Base-by-base conservation (phyloP, 2,113 vertebrate genomes). In the Oreochromis aureus region DNA sequence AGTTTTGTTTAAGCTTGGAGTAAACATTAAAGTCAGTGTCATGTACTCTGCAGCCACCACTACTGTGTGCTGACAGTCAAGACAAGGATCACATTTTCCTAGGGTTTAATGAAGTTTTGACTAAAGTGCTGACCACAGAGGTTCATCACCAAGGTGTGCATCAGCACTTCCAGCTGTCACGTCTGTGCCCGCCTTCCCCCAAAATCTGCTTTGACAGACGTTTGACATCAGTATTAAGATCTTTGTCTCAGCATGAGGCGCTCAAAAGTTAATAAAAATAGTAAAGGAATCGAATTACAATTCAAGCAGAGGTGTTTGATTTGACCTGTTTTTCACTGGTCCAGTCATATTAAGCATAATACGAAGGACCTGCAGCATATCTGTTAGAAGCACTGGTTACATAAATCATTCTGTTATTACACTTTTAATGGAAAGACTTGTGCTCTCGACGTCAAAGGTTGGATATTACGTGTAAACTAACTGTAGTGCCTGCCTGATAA, bases 71-170 rank as follows among this genome's bases (percentile, higher is more conserved):
- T 80, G 41, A 54, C 7, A 32, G 59, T 71, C 16, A 27, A 27
- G 94, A 91, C 93, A 55, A 24, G 87, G 89, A 91, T 95, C 82
- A 34, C 90, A 63, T 96, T 96, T 93, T 93, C 58, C 87, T 59
- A 39, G n/a, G 92, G 91, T 92, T 92, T 93, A 89, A 93, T 95
- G 95, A 90, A 93, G 91, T 94, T 94, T 92, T 94, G 92, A 84
- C 86, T 78, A 53, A 84, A 91, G 90, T 85, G 48, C 69, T 92
- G 91, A 84, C 86, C 85, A 34, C 86, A 86, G 90, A 53, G 88
- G 41, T 80, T 84, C 84, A 79, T 89, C 86, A 30, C 54, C 15
- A 71, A 71, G 32, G 36, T 63, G 27, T 18, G 81, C 82, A 46
- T 81, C 27, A 6, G 55, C 84, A 58, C 66, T 80, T 71, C 92